A percentile compares a stretch with the other conserved stretches of the same genome.
phyloP scores from a whole-genome alignment of 2,113 vertebrate species.

The Rhizomys pruinosus region DNA sequence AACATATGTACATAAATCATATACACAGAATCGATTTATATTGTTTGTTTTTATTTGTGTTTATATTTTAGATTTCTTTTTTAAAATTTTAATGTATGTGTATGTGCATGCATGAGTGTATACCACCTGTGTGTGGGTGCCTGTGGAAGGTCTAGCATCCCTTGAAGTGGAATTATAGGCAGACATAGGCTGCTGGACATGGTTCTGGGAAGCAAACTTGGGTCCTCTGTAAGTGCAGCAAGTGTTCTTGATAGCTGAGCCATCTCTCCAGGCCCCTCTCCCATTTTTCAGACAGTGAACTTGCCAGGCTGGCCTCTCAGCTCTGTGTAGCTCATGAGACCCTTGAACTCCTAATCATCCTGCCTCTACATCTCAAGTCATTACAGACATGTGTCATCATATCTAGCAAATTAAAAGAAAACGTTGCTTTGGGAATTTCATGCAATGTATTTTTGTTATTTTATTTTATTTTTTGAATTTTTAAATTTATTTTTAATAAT shows the following conservation, averaged over 20 bases:
- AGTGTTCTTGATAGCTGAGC: too few species aligned
- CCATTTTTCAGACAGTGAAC: neutral
- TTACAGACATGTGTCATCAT: neutral
- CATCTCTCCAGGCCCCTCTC: neutral
- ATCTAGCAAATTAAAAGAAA: neutral
- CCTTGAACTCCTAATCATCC: neutral
- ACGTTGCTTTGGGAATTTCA: too few species aligned
- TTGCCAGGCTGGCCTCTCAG: neutral
- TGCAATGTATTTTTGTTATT: too few species aligned
- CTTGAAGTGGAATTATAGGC: neutral
- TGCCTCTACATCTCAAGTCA: neutral
- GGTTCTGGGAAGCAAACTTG: neutral
- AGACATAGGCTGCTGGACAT: neutral
- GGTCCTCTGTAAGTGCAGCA: too few species aligned
- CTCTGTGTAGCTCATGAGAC: neutral
- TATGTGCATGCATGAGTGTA: too few species aligned
- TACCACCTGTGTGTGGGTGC: neutral
- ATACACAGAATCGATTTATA: neutral
- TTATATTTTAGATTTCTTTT: neutral
- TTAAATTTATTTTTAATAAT: too few species aligned
- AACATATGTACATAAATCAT: neutral
- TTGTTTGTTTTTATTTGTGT: neutral
- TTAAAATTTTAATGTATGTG: neutral
- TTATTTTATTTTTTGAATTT: too few species aligned
- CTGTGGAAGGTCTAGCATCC: neutral